Conservation (phyloP, 2,113 vertebrate genomes). For the Atherinomorus stipes region DNA sequence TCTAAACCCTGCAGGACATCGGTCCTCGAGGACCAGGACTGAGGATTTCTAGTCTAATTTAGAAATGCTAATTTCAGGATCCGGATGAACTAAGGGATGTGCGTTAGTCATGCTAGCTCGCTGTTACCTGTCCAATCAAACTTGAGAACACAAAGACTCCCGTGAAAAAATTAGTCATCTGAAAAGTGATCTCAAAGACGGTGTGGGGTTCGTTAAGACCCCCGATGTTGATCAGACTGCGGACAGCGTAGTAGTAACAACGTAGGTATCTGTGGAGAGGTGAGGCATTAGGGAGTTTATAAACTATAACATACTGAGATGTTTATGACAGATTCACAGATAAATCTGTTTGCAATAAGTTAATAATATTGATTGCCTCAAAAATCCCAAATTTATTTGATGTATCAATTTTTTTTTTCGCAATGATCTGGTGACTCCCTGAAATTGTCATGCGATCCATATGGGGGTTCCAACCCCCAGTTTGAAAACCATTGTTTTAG, state of each 20-base stretch:
- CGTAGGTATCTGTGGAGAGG: conserved; percentile 87
- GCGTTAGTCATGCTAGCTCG: conserved; percentile 21
- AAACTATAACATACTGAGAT: no score
- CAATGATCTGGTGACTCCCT: no score
- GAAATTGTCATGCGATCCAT: no score
- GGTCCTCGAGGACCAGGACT: no score
- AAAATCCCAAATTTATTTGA: no score
- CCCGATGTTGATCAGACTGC: conserved; percentile 93
- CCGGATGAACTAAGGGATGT: not conserved
- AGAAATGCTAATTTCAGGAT: not conserved
- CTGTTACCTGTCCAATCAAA: conserved; percentile 93
- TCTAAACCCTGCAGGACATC: no score
- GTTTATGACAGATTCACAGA: no score
- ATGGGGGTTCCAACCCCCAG: no score
- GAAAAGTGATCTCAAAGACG: conserved; percentile 90
- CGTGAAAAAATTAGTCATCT: conserved; percentile 91
- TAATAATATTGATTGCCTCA: no score
- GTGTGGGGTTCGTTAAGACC: conserved; percentile 91
- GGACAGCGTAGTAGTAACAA: conserved; percentile 93
- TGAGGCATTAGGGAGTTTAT: conserved; percentile 3
- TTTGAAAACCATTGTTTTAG: no score
- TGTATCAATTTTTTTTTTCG: no score
- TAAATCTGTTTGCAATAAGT: no score
- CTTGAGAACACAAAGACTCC: conserved; percentile 97
- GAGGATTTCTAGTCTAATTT: not conserved